Evolutionary conservation across 2,797 vertebrate genomes (phyloP), one percentile per base, ranked within the genome.

Genomic region (Pangasius krempfi): DNA sequence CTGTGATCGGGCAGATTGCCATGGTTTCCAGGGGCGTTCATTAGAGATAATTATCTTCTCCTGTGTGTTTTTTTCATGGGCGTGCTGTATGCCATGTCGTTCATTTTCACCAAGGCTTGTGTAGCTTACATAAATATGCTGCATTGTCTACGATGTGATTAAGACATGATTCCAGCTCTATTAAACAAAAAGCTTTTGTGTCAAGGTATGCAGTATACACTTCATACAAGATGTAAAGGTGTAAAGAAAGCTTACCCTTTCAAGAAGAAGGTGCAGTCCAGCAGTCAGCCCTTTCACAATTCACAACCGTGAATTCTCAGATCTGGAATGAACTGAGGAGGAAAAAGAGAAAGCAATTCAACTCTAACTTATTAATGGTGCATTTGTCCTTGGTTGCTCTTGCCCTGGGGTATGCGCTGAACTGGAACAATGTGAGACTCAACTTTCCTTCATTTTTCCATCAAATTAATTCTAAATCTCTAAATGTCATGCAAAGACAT

Each of bases 21-120:
- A 97, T 50, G 97, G 96, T 92, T 94, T 96, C 95, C 94, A 93
- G n/a, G 85, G 93, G 52, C 91, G 78, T 72, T 93, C 87, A 60
- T 94, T 92, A 83, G 92, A 87, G 50, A 95, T 91, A 52, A 96
- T 94, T 37, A 90, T 88, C 44, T 62, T 92, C 87, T 90, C 88
- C 88, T 94, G 88, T 86, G 86, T 90, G 87, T 92, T 70, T 54
- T 58, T 58, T 44, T 81, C 81, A 82, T 58, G 82, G 84, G 60
- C 66, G 33, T 5, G 44, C 79, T 56, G 75, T 33, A 33, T 12
- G 6, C 47, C 30, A 70, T 50, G 73, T 30, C 88, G 66, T 92
- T 92, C 94, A 94, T 94, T 91, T 89, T 89, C 33, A 91, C 89
- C 88, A 22, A 64, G 62, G 85, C 30, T 62, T 30, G 86, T 79